phyloP scores from a whole-genome alignment of 2,888 invertebrate species.

The Phyllotreta striolata region DNA sequence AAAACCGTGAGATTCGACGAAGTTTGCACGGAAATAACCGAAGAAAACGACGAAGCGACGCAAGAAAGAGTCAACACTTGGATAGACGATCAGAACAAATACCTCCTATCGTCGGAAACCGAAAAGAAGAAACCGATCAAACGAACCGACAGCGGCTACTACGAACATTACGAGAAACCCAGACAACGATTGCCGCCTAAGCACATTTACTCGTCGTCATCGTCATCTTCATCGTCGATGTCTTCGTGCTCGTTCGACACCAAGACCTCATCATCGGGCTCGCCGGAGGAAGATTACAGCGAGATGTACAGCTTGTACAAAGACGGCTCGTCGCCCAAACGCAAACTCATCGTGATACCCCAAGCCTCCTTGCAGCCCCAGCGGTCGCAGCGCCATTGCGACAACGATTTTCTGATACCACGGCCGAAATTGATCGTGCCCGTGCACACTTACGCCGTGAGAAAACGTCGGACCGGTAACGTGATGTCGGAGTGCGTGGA shows the following conservation, averaged over 20 bases:
- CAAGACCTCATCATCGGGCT: slow-evolving; percentile 25
- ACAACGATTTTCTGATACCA: slow-evolving; percentile 78
- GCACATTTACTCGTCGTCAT: slow-evolving; percentile 53
- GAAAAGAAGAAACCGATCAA: slow-evolving; percentile 41
- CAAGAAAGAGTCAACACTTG: slow-evolving; percentile 55
- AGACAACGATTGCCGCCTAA: slow-evolving; percentile 58
- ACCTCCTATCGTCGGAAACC: slow-evolving; percentile 43
- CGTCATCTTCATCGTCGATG: slow-evolving; percentile 38
- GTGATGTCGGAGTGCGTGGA: slow-evolving; percentile 42
- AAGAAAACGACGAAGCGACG: slow-evolving; percentile 33
- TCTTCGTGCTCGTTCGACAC: slow-evolving; percentile 32
- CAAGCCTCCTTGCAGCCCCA: slow-evolving; percentile 11
- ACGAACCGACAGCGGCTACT: slow-evolving; percentile 57
- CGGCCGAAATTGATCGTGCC: slow-evolving; percentile 87
- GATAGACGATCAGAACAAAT: slow-evolving; percentile 58
- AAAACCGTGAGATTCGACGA: slow-evolving; percentile 59
- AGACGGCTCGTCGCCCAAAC: slow-evolving; percentile 46
- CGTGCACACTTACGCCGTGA: slow-evolving; percentile 84
- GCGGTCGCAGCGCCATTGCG: no score
- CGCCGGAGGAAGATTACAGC: slow-evolving; percentile 38
- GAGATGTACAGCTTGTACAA: slow-evolving; percentile 53
- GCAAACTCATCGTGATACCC: slow-evolving; percentile 28
- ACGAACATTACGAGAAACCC: slow-evolving; percentile 56
- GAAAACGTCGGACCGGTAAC: slow-evolving; percentile 83
- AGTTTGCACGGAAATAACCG: slow-evolving; percentile 51